Base-by-base conservation (phyloP, 1,140 invertebrate species). In the Zaprionus kolodkinae region DNA sequence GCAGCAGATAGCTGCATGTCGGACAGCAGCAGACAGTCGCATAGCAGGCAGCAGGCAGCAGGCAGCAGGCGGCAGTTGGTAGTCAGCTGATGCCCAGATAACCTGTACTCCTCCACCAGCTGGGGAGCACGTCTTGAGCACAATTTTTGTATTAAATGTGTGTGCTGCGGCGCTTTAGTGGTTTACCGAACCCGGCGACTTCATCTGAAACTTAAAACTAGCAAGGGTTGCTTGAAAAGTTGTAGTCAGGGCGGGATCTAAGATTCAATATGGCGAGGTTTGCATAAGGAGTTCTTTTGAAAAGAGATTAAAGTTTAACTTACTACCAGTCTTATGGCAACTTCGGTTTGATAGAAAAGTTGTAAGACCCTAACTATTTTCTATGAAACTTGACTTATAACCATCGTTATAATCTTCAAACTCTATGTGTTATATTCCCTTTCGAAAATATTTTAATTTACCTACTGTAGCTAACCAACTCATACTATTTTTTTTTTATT, bases 81-180 rank as follows among this genome's bases (percentile, higher is more conserved):
- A 27, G n/a, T 4, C 48, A 27, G n/a, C 40, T 61, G 13, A 30
- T 45, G 13, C 10, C 12, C 1, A 0, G 45, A 50, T 36, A 6
- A 7, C 35, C 52, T 50, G 5, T 1, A 11, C 9, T 36, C 21
- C 15, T 36, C 1, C 5, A n/a, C n/a, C 45, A 48, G 15, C 15
- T 48, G 15, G 45, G 0, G 17, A 50, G 45, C 45, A 45, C 17
- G 30, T 43, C 52, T 66, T 35, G 38, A 38, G 38, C 25, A 63
- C 6, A 12, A 54, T 55, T 52, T 59, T 52, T 54, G 52, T 67
- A 67, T 67, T 67, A 60, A 72, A 67, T 72, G 35, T 66, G 36
- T 56, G 52, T 21, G 40, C 25, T 54, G 35, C 27, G 11, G n/a
- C 27, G 15, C 36, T 60, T 59, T 21, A 10, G 15, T 27, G 21